Base-by-base conservation (phyloP, 2,797 vertebrate genomes). In the Sebastes goodei region DNA sequence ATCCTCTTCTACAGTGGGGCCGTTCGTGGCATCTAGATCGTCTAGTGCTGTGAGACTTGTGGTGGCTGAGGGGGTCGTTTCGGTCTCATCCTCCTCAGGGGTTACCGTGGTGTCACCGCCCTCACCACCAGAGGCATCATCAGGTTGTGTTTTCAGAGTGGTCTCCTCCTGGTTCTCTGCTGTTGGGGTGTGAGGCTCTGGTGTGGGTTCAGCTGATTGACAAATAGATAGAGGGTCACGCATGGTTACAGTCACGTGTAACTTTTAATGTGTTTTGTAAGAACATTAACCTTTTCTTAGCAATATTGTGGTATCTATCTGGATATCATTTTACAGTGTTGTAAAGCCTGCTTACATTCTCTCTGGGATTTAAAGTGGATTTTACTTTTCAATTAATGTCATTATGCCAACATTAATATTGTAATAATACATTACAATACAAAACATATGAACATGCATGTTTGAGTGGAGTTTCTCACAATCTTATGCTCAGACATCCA, bases 41-140 rank as follows among this genome's bases (percentile, higher is more conserved):
- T 23, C 46, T n/a, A 30, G 2, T 11, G 62, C 27, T n/a, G 4
- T 15, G 7, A 10, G 0, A 8, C 0, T 2, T 2, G 4, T 7
- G 4, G 38, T 8, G 32, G 12, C 4, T 7, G 29, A 0, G 0
- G 3, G 7, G 25, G 52, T 61, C 1, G 1, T 7, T 15, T 35
- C 38, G 1, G 4, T 1, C 2, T 14, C 15, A 11, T 33, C 8
- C 8, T 67, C 62, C 4, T 1, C 65, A 11, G 63, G 8, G 23
- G 11, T 2, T 1, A 2, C 10, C 0, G 72, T 61, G 23, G 17
- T 1, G 10, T 42, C 30, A 6, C 15, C 5, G 8, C 32, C 27
- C 8, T 42, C 30, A 6, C 10, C 5, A 14, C 32, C 27, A 42
- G 42, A 6, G 5, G 9, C 2, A 5, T 61, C 64, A 1, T 49